These are phyloP conservation scores for Brachypalpus laphriformis DNA, from an alignment of 2,888 invertebrate species.

Conservation along the genomic window DNA sequence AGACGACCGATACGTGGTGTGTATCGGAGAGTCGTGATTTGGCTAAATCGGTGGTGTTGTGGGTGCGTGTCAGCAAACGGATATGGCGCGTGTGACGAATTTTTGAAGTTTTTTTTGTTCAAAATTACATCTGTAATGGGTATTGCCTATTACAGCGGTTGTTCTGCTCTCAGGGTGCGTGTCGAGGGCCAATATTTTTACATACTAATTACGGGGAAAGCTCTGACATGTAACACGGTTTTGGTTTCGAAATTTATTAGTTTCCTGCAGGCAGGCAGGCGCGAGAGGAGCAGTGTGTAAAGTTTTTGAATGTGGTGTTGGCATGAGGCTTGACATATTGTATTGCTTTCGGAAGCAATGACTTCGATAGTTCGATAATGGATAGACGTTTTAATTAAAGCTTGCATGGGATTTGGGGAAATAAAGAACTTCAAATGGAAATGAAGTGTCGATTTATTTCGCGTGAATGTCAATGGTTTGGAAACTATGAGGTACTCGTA, in stretches of 20 bases:
- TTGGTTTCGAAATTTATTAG: conserved; percentile 48
- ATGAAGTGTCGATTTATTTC: too few relatives aligned
- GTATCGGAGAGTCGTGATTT: conserved; percentile 50
- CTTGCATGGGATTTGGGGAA: not conserved
- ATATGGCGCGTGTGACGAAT: conserved; percentile 64
- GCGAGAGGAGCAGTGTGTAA: not conserved
- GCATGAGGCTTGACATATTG: conserved; percentile 14
- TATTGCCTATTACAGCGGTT: not conserved
- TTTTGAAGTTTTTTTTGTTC: conserved; percentile 24
- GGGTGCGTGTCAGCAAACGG: conserved; percentile 54
- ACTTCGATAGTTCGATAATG: not conserved
- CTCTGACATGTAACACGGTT: conserved; percentile 57
- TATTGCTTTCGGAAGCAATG: conserved; percentile 8
- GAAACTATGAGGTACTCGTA: too few relatives aligned
- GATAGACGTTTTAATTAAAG: not conserved
- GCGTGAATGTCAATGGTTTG: too few relatives aligned
- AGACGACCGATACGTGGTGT: not conserved
- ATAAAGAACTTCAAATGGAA: too few relatives aligned
- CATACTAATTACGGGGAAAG: conserved; percentile 54
- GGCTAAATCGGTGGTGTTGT: not conserved
- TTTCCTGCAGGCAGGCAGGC: conserved; percentile 7
- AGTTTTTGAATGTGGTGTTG: conserved; percentile 17
- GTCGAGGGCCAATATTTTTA: conserved; percentile 57
- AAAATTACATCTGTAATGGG: conserved; percentile 36
- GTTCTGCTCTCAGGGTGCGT: conserved; percentile 49